Conservation (phyloP, 2,113 vertebrate species). For the Pristiophorus japonicus region DNA sequence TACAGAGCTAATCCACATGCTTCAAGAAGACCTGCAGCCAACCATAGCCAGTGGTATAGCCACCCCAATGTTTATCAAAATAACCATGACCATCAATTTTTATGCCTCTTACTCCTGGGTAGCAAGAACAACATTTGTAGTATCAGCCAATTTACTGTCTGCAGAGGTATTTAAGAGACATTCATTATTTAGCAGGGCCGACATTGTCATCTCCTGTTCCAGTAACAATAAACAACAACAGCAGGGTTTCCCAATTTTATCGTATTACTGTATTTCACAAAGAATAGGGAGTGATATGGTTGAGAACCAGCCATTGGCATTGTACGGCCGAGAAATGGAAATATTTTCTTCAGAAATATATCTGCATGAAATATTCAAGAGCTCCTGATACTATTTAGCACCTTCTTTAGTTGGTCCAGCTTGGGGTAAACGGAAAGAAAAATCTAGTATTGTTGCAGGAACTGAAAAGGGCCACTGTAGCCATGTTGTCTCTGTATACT, state of each 20-base stretch:
- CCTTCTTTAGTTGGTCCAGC: no score
- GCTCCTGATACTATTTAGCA: no score
- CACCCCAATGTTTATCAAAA: background rate
- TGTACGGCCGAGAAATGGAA: background rate
- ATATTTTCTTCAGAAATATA: background rate
- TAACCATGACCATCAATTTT: background rate
- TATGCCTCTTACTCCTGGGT: background rate
- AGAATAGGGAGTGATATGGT: background rate
- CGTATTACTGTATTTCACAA: background rate
- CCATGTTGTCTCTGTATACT: no score
- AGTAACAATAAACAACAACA: background rate
- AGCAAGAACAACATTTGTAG: background rate
- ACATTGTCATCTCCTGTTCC: background rate
- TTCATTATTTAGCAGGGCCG: background rate
- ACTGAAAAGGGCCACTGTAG: no score
- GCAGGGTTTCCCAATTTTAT: background rate
- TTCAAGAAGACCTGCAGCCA: background rate
- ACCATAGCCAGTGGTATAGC: background rate
- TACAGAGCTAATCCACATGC: background rate
- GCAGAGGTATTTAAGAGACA: background rate
- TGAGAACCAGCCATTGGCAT: background rate
- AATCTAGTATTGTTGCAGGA: no score
- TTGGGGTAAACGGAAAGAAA: no score
- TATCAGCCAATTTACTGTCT: background rate
- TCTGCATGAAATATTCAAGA: background rate